Evolutionary conservation across 2,888 invertebrate species (phyloP).

Genomic region (Lasius platythorax): DNA sequence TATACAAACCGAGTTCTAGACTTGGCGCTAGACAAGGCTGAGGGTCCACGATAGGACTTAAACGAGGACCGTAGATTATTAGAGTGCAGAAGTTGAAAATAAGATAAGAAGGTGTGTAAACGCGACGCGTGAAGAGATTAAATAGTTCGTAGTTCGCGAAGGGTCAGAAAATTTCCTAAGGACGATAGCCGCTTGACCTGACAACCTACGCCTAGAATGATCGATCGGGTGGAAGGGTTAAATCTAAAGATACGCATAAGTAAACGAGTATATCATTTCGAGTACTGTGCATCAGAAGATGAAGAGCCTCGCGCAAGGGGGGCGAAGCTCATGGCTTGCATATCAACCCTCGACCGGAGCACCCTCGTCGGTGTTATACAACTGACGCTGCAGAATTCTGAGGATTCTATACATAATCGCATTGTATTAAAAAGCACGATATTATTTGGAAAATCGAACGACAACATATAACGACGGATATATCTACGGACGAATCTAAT

Average conservation of each 20-base stretch:
- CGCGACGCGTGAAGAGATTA: constrained; percentile 12
- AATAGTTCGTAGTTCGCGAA: constrained; percentile 23
- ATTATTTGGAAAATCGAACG: not conserved
- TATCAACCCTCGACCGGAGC: constrained; percentile 29
- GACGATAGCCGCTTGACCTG: constrained; percentile 48
- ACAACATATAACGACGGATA: constrained; percentile 1
- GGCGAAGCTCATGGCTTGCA: constrained; percentile 35
- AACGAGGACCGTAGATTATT: constrained; percentile 27
- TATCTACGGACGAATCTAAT: not conserved
- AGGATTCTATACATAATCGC: not conserved
- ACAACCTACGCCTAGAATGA: constrained; percentile 57
- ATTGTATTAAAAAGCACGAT: not conserved
- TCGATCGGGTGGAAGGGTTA: constrained; percentile 70
- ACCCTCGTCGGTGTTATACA: not conserved
- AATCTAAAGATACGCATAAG: constrained; percentile 65
- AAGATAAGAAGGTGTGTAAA: constrained; percentile 7
- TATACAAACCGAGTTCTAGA: constrained; percentile 5
- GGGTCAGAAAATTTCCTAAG: constrained; percentile 36
- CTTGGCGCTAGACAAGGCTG: constrained; percentile 14
- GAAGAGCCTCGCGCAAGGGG: constrained; percentile 53
- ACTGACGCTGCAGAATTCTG: constrained; percentile 28
- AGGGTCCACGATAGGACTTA: constrained; percentile 5
- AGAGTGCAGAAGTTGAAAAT: not conserved
- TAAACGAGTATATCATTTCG: constrained; percentile 38
- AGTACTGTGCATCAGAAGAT: constrained; percentile 67